A percentile compares a stretch with the other conserved stretches of the same genome.
Evolutionary conservation across 1,140 invertebrate genomes (phyloP).

Genomic region (Listronotus oregonensis): DNA sequence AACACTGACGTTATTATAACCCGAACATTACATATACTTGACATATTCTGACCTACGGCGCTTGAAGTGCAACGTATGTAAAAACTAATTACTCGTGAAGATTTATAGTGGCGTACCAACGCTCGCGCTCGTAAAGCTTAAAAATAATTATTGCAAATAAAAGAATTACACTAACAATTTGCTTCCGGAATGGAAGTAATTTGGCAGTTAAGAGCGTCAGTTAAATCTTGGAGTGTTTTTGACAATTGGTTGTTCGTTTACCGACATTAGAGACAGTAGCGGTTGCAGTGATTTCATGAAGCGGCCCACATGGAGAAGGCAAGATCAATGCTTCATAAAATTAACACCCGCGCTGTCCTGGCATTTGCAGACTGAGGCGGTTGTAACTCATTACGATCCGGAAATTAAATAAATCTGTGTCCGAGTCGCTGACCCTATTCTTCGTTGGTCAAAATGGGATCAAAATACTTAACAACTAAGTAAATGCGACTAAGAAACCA

Average conservation of each 20-base stretch:
- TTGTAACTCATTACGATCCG: constrained; percentile 43
- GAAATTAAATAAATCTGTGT: constrained; percentile 50
- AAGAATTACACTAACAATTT: constrained; percentile 22
- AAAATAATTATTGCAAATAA: constrained; percentile 19
- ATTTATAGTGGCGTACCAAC: constrained; percentile 19
- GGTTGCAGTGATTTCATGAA: constrained; percentile 19
- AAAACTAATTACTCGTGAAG: constrained; percentile 27
- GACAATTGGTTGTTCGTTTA: constrained; percentile 14
- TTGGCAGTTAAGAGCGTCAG: constrained; percentile 5
- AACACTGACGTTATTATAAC: constrained; percentile 9
- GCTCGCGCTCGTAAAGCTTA: constrained; percentile 19
- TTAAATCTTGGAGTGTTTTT: not conserved
- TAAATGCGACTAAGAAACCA: too few species aligned
- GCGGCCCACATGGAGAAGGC: constrained; percentile 14
- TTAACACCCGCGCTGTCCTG: constrained; percentile 24
- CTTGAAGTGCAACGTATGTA: constrained; percentile 18
- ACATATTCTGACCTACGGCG: constrained; percentile 1
- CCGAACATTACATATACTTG: constrained; percentile 16
- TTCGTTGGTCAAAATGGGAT: not conserved
- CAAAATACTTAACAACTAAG: too few species aligned
- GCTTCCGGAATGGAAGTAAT: constrained; percentile 10
- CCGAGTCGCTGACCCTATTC: constrained; percentile 38
- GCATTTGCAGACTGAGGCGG: constrained; percentile 26
- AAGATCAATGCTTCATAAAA: not conserved
- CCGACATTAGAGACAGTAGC: constrained; percentile 3